Evolutionary conservation across 2,113 vertebrate genomes (phyloP), one percentile per base, ranked within the genome.

Genomic region (Pipra filicauda): DNA sequence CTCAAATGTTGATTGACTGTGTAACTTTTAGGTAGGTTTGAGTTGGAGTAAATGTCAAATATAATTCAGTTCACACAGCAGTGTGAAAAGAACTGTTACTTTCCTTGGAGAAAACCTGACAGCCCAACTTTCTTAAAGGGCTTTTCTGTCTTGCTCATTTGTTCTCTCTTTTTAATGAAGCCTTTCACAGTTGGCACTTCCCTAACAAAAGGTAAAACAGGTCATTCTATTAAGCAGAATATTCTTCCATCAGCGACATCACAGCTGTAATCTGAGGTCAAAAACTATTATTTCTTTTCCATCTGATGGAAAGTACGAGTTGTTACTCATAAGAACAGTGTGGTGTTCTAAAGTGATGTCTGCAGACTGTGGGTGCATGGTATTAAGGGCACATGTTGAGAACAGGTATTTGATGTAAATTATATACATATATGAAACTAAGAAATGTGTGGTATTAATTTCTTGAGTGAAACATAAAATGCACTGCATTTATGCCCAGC

Each of bases 21-120:
- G 79, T 94, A 95, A 91, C 88, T 97, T 91, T 87, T 91, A 96
- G 79, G 83, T 93, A 67, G 85, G 70, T 85, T 92, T 94, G 85
- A 96, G 81, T 48, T 94, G 93, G 80, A 95, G 91, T 97, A 95
- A 95, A 95, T 92, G 94, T 95, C 96, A 97, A 94, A 92, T 95
- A 88, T 89, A 90, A 97, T 96, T 95, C 88, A 82, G 58, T 94
- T 97, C 85, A 93, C 52, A 67, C 49, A 64, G 85, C 49, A 58
- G 58, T 67, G 69, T 90, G 95, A 88, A 95, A 93, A 85, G 88
- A 90, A 82, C 83, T 89, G 83, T 81, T 95, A 71, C 69, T 96
- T 96, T 73, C 77, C 92, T 96, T 5, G 3, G 66, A 96, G 94
- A 84, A 92, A 97, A 92, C 90, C 91, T 96, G 95, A 94, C 93